phyloP scores from a whole-genome alignment of 1,140 invertebrate species.

The Triops cancriformis region DNA sequence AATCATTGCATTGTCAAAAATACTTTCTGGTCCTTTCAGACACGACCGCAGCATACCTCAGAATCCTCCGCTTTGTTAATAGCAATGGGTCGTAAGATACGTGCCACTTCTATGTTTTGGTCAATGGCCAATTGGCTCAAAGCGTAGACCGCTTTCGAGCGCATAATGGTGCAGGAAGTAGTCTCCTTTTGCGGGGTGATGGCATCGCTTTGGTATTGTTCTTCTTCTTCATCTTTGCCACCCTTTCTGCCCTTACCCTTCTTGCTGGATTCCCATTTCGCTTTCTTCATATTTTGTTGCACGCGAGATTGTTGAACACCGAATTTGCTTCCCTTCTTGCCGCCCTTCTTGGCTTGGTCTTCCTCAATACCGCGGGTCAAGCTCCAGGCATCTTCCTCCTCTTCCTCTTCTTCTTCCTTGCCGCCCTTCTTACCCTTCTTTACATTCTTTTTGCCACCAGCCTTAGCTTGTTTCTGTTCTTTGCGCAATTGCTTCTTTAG shows the following conservation, averaged over 20 bases:
- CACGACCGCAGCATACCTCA: not conserved
- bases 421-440: conserved; percentile 18
- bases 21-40: not conserved
- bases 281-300: not conserved
- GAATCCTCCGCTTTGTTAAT: conserved; percentile 34
- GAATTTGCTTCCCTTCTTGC: not conserved
- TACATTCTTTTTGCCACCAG: conserved; percentile 14
- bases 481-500: conserved; percentile 1
- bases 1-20: not conserved
- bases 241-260: not conserved
- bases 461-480: conserved; percentile 19
- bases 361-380: not conserved
- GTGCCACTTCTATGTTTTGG: conserved; percentile 30
- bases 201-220: not conserved
- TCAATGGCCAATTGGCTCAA: conserved; percentile 29
- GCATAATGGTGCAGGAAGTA: conserved; percentile 22
- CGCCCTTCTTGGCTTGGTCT: not conserved
- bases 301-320: not conserved
- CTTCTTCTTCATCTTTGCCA: conserved; percentile 23
- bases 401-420: conserved; percentile 19
- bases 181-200: conserved; percentile 2
- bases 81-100: conserved; percentile 31
- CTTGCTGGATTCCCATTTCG: not conserved
- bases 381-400: not conserved
- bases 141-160: conserved; percentile 31